Evolutionary conservation across 2,797 vertebrate genomes (phyloP), one percentile per base, ranked within the genome.

Genomic region (Agapornis canus): DNA sequence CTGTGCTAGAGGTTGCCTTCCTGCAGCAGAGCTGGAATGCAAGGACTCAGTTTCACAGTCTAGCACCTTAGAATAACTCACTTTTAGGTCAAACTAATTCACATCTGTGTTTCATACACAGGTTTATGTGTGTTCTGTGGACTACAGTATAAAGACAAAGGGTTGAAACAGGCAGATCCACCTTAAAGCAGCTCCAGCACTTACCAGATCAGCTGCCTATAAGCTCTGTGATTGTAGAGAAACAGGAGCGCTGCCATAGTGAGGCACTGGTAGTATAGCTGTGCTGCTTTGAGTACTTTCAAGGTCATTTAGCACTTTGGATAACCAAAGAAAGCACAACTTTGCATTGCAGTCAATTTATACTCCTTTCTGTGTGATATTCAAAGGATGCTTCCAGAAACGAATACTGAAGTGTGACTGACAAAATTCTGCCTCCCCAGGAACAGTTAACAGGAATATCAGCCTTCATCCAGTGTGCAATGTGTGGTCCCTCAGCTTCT

Each of bases 401-500:
- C 0, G 0, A 75, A 13, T 13, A 26, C 40, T 59, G 52, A 78
- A 83, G 15, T 40, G 3, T 47, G 29, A 42, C 79, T 92, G 65
- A 82, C 49, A 64, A 65, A 69, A 68, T 83, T 51, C 37, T 88
- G 48, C 17, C 68, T 86, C n/a, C 20, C 15, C 13, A 35, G 45
- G 40, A 90, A 32, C 52, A 66, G 27, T 73, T 72, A 90, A 51
- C 18, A 56, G 49, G 61, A 72, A 79, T 35, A 42, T 86, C 51
- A n/a, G 8, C 13, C 26, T 14, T 19, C 29, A 51, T 40, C 27
- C 22, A 31, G 13, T 29, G 27, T 70, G 32, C 11, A 7, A 39
- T 82, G 25, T 71, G 48, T 82, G 32, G 49, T 70, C 43, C 52
- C 32, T 87, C 82, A 75, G 42, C 32, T 93, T 93, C 68, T 86